Conservation (phyloP, 2,113 vertebrate genomes). For the Okapia johnstoni region DNA sequence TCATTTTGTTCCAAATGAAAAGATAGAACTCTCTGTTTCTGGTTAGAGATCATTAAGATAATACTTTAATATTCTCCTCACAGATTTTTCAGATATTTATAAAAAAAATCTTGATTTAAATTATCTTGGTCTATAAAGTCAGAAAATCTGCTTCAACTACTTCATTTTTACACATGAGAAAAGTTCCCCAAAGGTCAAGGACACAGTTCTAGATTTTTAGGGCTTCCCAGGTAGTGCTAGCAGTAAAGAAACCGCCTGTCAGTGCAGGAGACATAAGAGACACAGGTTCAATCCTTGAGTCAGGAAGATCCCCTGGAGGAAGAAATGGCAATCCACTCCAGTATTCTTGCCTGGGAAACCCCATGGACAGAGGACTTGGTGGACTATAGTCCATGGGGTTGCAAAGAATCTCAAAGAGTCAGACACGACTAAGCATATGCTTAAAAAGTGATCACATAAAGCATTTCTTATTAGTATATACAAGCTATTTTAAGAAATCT, state of each 20-base stretch:
- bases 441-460: not conserved
- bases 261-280: not conserved
- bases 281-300: not conserved
- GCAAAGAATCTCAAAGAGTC: not conserved
- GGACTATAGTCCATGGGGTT: not conserved
- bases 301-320: not conserved
- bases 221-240: not conserved
- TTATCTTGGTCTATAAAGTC: not conserved
- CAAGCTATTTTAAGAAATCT: not conserved
- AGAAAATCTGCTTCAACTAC: not conserved
- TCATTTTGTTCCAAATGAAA: not conserved
- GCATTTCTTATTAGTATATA: not conserved
- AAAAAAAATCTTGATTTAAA: not conserved
- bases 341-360: not conserved
- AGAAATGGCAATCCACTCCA: not conserved
- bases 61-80: not conserved
- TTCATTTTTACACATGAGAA: not conserved
- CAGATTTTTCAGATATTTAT: constrained; percentile 17
- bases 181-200: not conserved
- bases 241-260: not conserved
- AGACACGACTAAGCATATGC: not conserved
- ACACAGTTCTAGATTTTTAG: not conserved
- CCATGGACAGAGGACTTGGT: not conserved
- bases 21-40: not conserved
- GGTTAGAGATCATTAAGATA: not conserved